Conservation (phyloP, 1,140 invertebrate genomes). For the Caenorhabditis remanei region DNA sequence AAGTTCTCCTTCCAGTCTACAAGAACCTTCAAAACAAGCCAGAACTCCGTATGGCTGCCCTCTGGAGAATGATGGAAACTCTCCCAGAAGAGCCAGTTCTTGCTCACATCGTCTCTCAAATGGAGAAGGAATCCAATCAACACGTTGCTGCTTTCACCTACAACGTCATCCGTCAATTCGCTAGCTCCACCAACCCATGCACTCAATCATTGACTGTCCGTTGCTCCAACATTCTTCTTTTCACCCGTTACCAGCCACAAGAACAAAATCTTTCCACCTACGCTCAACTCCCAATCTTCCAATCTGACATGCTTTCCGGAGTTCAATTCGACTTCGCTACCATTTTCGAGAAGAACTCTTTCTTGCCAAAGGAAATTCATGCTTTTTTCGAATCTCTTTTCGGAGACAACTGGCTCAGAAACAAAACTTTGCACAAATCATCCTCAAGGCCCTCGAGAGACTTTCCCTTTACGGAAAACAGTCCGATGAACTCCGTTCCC, state of each 20-base stretch:
- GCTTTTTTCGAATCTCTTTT: no score
- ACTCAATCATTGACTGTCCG: conserved; percentile 40
- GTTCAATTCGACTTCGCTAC: conserved; percentile 61
- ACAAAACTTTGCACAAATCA: conserved; percentile 67
- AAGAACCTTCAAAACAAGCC: no score
- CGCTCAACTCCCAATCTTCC: conserved; percentile 45
- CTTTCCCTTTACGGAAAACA: conserved; percentile 43
- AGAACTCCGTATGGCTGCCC: no score
- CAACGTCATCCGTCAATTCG: conserved; percentile 38
- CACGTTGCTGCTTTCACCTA: conserved; percentile 74
- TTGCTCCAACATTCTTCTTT: conserved; percentile 28
- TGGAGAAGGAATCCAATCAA: conserved; percentile 71
- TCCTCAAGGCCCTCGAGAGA: conserved; percentile 61
- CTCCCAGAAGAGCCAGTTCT: no score
- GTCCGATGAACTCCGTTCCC: conserved; percentile 20
- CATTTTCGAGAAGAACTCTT: conserved; percentile 67
- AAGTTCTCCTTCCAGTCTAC: no score
- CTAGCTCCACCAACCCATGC: conserved; percentile 52
- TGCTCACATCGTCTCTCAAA: no score
- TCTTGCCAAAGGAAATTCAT: no score
- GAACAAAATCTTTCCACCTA: conserved; percentile 37
- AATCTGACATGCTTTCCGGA: conserved; percentile 56
- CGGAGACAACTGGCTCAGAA: conserved; percentile 67
- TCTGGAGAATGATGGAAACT: no score
- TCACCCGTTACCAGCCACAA: conserved; percentile 54